Conservation (phyloP, 1,140 invertebrate species). For the Brachionus manjavacas region DNA sequence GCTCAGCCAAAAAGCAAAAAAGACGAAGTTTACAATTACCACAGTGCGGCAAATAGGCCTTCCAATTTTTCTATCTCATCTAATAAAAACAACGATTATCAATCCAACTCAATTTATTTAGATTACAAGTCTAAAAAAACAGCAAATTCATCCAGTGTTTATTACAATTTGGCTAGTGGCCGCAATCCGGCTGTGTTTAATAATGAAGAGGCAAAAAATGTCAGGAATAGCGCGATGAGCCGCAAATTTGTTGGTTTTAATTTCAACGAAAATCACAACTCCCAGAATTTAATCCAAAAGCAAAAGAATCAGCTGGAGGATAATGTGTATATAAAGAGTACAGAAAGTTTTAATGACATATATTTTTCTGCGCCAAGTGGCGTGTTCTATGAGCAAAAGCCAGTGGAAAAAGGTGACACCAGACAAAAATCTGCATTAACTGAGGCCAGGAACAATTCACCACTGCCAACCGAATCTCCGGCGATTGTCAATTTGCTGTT, state of each 20-base stretch:
- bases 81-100: background rate
- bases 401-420: background rate
- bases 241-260: slow-evolving; percentile 20
- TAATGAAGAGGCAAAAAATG: background rate
- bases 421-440: background rate
- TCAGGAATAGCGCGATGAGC: background rate
- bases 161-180: slow-evolving; percentile 22
- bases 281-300: background rate
- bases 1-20: background rate
- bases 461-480: background rate
- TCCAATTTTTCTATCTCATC: background rate
- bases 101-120: slow-evolving; percentile 15
- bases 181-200: too few species aligned
- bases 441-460: background rate
- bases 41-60: background rate
- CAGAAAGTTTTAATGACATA: slow-evolving; percentile 13
- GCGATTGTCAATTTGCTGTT: slow-evolving; percentile 2
- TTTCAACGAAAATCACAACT: background rate
- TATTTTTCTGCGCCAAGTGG: slow-evolving; percentile 11
- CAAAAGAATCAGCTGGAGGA: background rate
- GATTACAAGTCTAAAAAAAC: background rate
- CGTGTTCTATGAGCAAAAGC: slow-evolving; percentile 2
- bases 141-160: slow-evolving; percentile 2
- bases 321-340: background rate
- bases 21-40: background rate